Evolutionary conservation across 2,113 vertebrate genomes (phyloP), one percentile per base, ranked within the genome.

Genomic region (Neomonachus schauinslandi): DNA sequence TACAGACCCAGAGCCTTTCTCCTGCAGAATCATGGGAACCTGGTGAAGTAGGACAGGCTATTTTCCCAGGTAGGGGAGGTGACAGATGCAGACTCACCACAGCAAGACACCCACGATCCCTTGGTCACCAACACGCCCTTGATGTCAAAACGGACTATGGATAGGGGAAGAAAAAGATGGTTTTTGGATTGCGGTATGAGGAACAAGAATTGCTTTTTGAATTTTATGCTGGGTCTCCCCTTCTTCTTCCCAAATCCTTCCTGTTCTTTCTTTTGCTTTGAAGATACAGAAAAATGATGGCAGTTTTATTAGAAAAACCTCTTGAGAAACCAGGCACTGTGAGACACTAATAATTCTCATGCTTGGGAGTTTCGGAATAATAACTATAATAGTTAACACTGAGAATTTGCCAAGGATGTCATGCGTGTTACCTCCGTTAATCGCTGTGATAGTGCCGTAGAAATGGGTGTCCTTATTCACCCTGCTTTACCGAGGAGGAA

Each of bases 31-130:
- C 7, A 0, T 11, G 82, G 76, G 21, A 26, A 13, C 15, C 53
- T 39, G 76, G 51, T 0, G 11, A 0, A 26, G 31, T 33, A 33
- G 71, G 46, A 42, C 18, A 7, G 0, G 9, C 36, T 61, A 0
- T 55, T 28, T 49, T 6, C 51, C 18, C n/a, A 88, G 57, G 46
- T 10, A 2, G 53, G 31, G 9, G 55, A 46, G 28, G 0, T 31
- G 63, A 5, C 6, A 49, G 21, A 33, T 0, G 1, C 57, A 65
- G 91, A 39, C 24, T 65, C 31, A 3, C 21, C 14, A 0, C 4
- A 18, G 28, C 39, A n/a, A 79, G 79, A 28, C 19, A 2, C 16
- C 4, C n/a, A 7, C 0, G 0, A 19, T 28, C 28, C 1, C 51
- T 0, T 0, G 0, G 33, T 36, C 61, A 33, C 72, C 42, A 55